Evolutionary conservation across 2,888 invertebrate genomes (phyloP).

Genomic region (Ornithoptera priamus): DNA sequence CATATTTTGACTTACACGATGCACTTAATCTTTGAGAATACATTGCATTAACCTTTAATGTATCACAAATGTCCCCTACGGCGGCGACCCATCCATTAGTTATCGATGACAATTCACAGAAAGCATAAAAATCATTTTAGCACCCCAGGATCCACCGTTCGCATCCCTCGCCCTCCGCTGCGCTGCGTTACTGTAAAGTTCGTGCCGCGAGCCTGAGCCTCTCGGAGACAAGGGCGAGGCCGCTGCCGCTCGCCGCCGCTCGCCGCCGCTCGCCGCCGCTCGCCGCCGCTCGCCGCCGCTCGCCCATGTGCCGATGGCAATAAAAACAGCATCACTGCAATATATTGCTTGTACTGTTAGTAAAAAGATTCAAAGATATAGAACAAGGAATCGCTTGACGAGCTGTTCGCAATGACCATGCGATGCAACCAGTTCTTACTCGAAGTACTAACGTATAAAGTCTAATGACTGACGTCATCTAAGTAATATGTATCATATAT

Average conservation of each 20-base stretch:
- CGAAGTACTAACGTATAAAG: too few species aligned
- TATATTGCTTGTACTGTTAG: too few species aligned
- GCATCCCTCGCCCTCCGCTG: too few species aligned
- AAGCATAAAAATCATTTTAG: conserved; percentile 16
- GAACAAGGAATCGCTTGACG: too few species aligned
- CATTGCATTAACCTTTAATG: conserved; percentile 5
- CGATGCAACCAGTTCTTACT: too few species aligned
- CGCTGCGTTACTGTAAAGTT: too few species aligned
- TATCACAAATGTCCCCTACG: background rate
- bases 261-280: background rate
- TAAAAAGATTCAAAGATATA: too few species aligned
- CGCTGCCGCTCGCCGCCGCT: background rate
- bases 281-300: background rate
- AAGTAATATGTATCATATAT: too few species aligned
- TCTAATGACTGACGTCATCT: too few species aligned
- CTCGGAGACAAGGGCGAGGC: too few species aligned
- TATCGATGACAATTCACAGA: conserved; percentile 18
- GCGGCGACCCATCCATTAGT: conserved; percentile 13
- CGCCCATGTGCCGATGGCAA: conserved; percentile 15
- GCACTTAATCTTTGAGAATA: background rate
- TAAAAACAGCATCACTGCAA: background rate
- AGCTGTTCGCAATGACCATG: too few species aligned
- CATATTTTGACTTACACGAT: background rate
- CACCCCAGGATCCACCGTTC: background rate
- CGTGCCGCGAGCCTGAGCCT: too few species aligned